A percentile compares a stretch with the other conserved stretches of the same genome.
phyloP scores from a whole-genome alignment of 2,888 invertebrate genomes.

The Mesorhabditis sp. region DNA sequence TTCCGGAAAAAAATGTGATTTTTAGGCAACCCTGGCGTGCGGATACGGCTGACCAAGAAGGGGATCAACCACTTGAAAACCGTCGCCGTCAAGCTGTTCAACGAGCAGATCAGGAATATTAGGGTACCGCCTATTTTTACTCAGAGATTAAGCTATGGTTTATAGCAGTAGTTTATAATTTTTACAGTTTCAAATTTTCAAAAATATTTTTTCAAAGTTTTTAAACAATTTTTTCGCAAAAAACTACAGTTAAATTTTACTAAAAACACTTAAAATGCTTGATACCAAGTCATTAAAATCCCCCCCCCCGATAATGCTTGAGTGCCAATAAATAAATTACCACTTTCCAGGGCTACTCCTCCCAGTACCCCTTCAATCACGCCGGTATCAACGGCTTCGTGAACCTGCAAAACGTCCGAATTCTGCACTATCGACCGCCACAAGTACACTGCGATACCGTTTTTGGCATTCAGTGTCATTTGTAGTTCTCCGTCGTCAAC shows the following conservation, averaged over 20 bases:
- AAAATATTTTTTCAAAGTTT: background rate
- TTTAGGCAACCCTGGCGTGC: constrained; percentile 53
- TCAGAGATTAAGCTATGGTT: too few relatives aligned
- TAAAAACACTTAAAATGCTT: too few relatives aligned
- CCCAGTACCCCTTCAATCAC: constrained; percentile 44
- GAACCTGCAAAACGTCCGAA: constrained; percentile 39
- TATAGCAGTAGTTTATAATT: background rate
- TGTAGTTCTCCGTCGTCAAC: constrained; percentile 42
- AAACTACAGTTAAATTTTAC: too few relatives aligned
- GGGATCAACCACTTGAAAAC: constrained; percentile 55
- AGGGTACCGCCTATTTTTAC: constrained; percentile 18
- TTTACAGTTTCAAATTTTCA: background rate
- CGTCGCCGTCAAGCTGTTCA: constrained; percentile 51
- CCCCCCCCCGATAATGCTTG: background rate
- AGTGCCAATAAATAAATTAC: background rate
- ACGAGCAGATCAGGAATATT: constrained; percentile 47
- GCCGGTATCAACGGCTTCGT: constrained; percentile 48
- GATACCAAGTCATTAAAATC: too few relatives aligned
- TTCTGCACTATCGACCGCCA: constrained; percentile 47
- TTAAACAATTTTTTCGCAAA: constrained; percentile 6
- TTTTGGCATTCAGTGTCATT: background rate
- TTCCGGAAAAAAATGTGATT: background rate
- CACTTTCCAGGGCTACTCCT: constrained; percentile 19
- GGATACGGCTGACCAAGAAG: constrained; percentile 51
- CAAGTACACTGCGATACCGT: constrained; percentile 16